Percentiles rank a stretch among this genome's conserved stretches.
These are phyloP conservation scores for Taphrorychus bicolor DNA, from an alignment of 2,888 invertebrate genomes.

Conservation along the genomic window DNA sequence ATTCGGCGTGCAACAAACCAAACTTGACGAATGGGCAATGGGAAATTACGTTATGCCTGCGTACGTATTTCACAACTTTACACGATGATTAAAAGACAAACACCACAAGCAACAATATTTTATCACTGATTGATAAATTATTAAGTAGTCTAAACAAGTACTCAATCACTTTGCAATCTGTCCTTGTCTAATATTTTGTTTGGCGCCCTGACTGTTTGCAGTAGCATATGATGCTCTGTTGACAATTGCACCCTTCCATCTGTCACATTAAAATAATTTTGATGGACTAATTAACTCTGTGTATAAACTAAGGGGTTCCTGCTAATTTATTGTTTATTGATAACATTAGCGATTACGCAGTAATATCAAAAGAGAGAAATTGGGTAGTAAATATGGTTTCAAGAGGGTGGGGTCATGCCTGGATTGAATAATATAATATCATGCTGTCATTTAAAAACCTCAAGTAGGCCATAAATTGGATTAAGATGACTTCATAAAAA, in stretches of 20 bases:
- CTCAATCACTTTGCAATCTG: slow-evolving; percentile 17
- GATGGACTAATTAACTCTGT: slow-evolving; percentile 47
- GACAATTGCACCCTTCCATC: slow-evolving; percentile 54
- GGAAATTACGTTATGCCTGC: too few species aligned
- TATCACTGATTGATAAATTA: slow-evolving; percentile 56
- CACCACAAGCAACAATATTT: slow-evolving; percentile 35
- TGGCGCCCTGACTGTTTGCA: slow-evolving; percentile 52
- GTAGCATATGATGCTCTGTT: slow-evolving; percentile 60
- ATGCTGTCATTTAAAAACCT: too few species aligned
- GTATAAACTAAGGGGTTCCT: not conserved
- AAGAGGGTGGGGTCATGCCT: too few species aligned
- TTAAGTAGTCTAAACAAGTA: slow-evolving; percentile 21
- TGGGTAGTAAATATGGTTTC: too few species aligned
- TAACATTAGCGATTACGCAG: slow-evolving; percentile 9
- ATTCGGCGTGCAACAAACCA: too few species aligned
- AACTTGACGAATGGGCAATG: too few species aligned
- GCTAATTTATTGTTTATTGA: slow-evolving; percentile 13
- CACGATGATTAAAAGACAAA: slow-evolving; percentile 35
- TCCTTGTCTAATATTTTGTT: slow-evolving; percentile 18
- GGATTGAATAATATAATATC: too few species aligned
- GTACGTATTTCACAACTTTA: not conserved
- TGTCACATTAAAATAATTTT: slow-evolving; percentile 60
- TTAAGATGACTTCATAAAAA: too few species aligned
- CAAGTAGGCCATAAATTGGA: too few species aligned
- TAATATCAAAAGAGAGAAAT: not conserved